These are phyloP conservation scores for Barbus barbus DNA, from an alignment of 2,113 vertebrate genomes.

Conservation along the genomic window DNA sequence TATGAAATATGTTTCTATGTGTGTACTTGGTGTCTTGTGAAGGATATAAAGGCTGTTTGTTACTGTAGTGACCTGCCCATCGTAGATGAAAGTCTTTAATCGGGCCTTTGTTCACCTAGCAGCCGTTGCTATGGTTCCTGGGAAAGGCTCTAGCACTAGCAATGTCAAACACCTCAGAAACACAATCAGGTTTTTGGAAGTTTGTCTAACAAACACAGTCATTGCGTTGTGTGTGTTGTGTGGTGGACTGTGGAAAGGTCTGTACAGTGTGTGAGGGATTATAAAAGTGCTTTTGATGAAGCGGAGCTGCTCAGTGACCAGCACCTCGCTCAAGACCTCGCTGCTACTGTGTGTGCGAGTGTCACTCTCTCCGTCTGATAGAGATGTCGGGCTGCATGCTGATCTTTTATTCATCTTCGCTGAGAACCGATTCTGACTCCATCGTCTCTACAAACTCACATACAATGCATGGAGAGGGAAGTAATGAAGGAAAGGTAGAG, in stretches of 20 bases:
- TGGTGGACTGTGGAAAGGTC: not conserved
- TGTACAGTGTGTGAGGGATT: constrained; percentile 24
- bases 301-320: not conserved
- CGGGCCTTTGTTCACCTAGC: constrained; percentile 50
- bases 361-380: constrained; percentile 41
- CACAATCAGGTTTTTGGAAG: constrained; percentile 13
- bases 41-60: constrained; percentile 30
- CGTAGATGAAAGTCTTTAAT: constrained; percentile 48
- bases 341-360: not conserved
- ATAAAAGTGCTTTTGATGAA: constrained; percentile 35
- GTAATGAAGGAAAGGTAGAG: not conserved
- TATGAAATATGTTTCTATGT: not conserved
- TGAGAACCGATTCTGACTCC: constrained; percentile 28
- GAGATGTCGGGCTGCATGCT: constrained; percentile 51
- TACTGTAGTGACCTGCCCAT: constrained; percentile 34
- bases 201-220: constrained; percentile 17
- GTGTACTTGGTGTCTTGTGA: not conserved
- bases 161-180: constrained; percentile 15
- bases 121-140: constrained; percentile 51
- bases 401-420: constrained; percentile 54
- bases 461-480: not conserved
- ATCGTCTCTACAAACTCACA: not conserved
- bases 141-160: not conserved
- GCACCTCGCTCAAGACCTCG: not conserved
- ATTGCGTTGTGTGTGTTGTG: no score